These are phyloP conservation scores for Glossophaga mutica DNA, from an alignment of 2,797 vertebrate genomes.

Conservation along the genomic window DNA sequence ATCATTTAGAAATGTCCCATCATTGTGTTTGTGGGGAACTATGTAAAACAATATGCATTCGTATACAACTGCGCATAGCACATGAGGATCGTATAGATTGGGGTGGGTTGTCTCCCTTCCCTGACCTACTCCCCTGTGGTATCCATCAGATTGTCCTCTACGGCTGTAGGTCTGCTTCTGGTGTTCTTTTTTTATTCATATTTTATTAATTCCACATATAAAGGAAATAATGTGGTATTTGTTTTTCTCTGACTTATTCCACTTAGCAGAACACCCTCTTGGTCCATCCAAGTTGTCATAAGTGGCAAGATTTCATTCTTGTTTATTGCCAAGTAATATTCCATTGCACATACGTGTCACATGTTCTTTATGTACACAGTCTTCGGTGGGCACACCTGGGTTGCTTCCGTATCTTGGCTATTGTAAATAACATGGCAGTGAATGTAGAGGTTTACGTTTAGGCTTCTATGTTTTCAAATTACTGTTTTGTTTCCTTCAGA, in stretches of 20 bases:
- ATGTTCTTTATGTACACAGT: neutral
- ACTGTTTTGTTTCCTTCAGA: neutral
- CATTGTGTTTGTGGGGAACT: neutral
- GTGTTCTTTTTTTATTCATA: neutral
- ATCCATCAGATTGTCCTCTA: neutral
- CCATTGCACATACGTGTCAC: too few species aligned
- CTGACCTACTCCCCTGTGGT: neutral
- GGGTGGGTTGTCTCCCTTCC: neutral
- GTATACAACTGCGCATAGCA: neutral
- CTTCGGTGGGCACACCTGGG: too few species aligned
- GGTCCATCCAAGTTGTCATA: neutral
- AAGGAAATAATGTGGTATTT: neutral
- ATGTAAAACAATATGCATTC: neutral
- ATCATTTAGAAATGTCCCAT: neutral
- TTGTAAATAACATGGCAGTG: neutral
- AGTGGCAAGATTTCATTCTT: neutral
- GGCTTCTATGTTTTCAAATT: too few species aligned
- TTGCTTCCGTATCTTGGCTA: neutral
- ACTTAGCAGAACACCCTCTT: neutral
- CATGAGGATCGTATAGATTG: neutral
- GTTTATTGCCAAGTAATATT: neutral
- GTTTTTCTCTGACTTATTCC: neutral
- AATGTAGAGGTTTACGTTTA: too few species aligned
- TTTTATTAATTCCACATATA: neutral
- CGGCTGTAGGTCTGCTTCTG: neutral